Conservation (phyloP, 2,113 vertebrate species). For the Romanogobio albipinnatus region DNA sequence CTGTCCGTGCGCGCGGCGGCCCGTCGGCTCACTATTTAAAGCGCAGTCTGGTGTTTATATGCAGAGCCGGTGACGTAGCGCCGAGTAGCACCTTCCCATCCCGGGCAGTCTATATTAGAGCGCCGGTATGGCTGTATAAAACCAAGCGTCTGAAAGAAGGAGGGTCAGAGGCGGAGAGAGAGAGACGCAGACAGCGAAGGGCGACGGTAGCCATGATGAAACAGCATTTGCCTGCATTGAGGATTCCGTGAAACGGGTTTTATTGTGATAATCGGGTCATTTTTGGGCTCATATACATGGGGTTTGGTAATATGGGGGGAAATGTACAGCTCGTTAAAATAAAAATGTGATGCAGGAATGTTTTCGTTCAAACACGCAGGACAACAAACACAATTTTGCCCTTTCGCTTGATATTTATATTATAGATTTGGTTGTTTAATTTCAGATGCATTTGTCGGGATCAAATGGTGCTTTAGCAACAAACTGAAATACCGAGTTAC, state of each 20-base stretch:
- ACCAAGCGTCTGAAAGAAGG: slow-evolving; percentile 88
- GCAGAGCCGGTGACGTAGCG: slow-evolving; percentile 93
- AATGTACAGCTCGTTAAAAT: background rate
- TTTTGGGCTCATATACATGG: background rate
- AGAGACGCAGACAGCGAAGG: slow-evolving; percentile 77
- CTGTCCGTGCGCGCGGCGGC: slow-evolving; percentile 60
- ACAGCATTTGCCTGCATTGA: slow-evolving; percentile 44
- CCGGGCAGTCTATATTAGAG: slow-evolving; percentile 98
- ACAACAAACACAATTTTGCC: background rate
- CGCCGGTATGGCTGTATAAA: slow-evolving; percentile 97
- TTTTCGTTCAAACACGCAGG: slow-evolving; percentile 5
- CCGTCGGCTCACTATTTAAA: slow-evolving; percentile 89
- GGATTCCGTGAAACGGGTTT: background rate
- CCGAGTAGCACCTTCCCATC: slow-evolving; percentile 95
- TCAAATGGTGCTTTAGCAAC: background rate
- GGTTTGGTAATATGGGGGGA: background rate
- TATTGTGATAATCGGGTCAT: slow-evolving; percentile 2
- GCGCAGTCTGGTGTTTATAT: slow-evolving; percentile 93
- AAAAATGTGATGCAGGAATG: background rate
- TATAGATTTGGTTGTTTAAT: background rate
- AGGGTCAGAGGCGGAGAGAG: slow-evolving; percentile 82
- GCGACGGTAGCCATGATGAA: slow-evolving; percentile 75
- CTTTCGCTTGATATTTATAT: background rate
- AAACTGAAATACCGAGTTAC: background rate
- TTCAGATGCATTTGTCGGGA: background rate